Base-by-base conservation (phyloP, 2,113 vertebrate species). In the Phrynocephalus versicolor region DNA sequence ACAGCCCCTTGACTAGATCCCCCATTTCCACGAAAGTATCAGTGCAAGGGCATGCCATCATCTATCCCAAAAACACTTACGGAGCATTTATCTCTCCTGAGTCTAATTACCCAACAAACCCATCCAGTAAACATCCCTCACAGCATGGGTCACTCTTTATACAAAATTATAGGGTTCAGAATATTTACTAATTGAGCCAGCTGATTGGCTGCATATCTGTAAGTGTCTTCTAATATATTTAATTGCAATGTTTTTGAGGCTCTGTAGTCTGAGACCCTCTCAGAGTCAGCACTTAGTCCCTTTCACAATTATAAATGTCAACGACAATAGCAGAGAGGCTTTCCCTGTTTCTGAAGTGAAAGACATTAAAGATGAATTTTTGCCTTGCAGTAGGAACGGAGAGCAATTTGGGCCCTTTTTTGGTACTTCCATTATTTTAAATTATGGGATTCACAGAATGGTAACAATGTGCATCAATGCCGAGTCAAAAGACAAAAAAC, bases 231-330 rank as follows among this genome's bases (percentile, higher is more conserved):
- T 67, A 78, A 85, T 69, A 62, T 55, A 75, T 74, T 86, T 51
- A 83, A 64, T 82, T 41, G 65, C 82, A 72, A 55, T 85, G 77
- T 78, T 83, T 75, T 79, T 27, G 75, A 30, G 33, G 71, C 62
- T 80, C 79, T 84, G 55, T 82, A n/a, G 39, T 86, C 82, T 69
- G 55, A 82, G 77, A 19, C 9, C 79, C 57, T 84, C 87, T 33
- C 65, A 70, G 72, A 87, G 37, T 84, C 23, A 74, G 79, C 23
- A 86, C 84, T 39, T 58, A 78, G 71, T 85, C 81, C 14, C 62
- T 87, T 88, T 85, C 2, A 37, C 45, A 79, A 82, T 79, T 86
- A 82, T 83, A 86, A 80, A 84, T 85, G 41, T 77, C 71, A 83
- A 64, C 4, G 23, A 57, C 27, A 51, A 85, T 80, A 72, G 58